A percentile compares a stretch with the other conserved stretches of the same genome.
Evolutionary conservation across 23 tunicate species (phyloP).

Genomic region (Clavelina lepadiformis): DNA sequence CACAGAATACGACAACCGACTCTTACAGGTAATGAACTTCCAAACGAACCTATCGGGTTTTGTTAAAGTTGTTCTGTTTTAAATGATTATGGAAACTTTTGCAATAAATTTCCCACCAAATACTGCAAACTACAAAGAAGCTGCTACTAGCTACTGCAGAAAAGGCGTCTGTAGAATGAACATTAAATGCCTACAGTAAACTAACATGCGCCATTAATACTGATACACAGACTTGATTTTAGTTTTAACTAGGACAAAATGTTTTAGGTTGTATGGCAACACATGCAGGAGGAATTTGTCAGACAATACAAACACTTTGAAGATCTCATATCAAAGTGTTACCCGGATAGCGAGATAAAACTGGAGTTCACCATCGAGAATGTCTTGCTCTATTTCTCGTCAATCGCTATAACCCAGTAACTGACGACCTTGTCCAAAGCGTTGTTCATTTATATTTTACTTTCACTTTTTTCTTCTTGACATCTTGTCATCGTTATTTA

Average conservation of each 20-base stretch:
- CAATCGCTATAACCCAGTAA: constrained; percentile 73
- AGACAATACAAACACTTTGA: constrained; percentile 90
- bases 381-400: constrained; percentile 80
- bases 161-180: too few species aligned
- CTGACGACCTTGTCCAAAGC: background rate
- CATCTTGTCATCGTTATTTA: too few species aligned
- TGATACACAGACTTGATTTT: too few species aligned
- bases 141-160: too few species aligned
- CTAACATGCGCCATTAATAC: too few species aligned
- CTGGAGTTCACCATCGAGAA: constrained; percentile 91
- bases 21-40: constrained; percentile 41
- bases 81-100: background rate
- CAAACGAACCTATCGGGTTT: too few species aligned
- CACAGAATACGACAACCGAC: constrained; percentile 58
- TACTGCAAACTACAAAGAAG: too few species aligned
- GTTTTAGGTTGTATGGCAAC: constrained; percentile 89
- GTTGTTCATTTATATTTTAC: background rate
- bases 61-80: too few species aligned
- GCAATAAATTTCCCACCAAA: constrained; percentile 5
- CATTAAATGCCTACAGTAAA: too few species aligned
- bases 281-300: constrained; percentile 96
- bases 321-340: constrained; percentile 71
- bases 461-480: background rate
- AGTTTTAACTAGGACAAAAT: too few species aligned
- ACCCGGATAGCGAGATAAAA: constrained; percentile 68